Percentiles rank a stretch among this genome's conserved stretches.
Conservation (phyloP, 2,888 invertebrate genomes). For the Phyllotreta cruciferae region DNA sequence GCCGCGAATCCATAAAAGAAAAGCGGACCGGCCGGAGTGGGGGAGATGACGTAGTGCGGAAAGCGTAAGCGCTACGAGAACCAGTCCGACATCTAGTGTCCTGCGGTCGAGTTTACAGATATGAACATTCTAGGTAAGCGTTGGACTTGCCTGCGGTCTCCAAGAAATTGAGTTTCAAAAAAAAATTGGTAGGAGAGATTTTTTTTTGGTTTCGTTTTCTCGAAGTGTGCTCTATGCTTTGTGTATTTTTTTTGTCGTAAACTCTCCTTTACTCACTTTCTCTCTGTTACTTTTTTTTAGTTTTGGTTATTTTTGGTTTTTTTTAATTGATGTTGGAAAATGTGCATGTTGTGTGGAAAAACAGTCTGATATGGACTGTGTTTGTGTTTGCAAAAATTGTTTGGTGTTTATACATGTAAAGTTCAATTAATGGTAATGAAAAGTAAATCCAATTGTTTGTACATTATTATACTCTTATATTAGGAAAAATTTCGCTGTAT, state of each 20-base stretch:
- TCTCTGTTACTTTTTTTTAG: not conserved
- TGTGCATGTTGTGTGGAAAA: too few relatives aligned
- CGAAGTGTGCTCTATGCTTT: conserved; percentile 17
- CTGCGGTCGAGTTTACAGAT: conserved; percentile 60
- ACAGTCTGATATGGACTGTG: not conserved
- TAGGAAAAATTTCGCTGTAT: too few relatives aligned
- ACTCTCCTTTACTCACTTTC: conserved; percentile 1
- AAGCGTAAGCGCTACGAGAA: conserved; percentile 55
- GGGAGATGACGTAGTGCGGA: conserved; percentile 60
- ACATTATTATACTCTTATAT: too few relatives aligned
- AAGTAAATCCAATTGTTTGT: too few relatives aligned
- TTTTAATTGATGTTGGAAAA: conserved; percentile 7
- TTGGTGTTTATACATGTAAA: conserved; percentile 7
- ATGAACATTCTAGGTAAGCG: conserved; percentile 63
- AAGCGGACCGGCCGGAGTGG: conserved; percentile 26
- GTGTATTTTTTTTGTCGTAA: not conserved
- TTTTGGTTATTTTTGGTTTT: conserved; percentile 1
- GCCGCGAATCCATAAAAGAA: conserved; percentile 26
- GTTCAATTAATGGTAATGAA: too few relatives aligned
- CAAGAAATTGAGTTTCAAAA: conserved; percentile 24
- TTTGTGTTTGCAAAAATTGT: conserved; percentile 9
- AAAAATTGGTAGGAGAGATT: conserved; percentile 25
- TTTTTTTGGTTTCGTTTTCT: conserved; percentile 15
- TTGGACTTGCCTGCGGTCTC: conserved; percentile 35
- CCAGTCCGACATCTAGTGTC: conserved; percentile 59